Evolutionary conservation across 1,140 invertebrate species (phyloP), one percentile per base, ranked within the genome.

Genomic region (Calephelis nemesis): DNA sequence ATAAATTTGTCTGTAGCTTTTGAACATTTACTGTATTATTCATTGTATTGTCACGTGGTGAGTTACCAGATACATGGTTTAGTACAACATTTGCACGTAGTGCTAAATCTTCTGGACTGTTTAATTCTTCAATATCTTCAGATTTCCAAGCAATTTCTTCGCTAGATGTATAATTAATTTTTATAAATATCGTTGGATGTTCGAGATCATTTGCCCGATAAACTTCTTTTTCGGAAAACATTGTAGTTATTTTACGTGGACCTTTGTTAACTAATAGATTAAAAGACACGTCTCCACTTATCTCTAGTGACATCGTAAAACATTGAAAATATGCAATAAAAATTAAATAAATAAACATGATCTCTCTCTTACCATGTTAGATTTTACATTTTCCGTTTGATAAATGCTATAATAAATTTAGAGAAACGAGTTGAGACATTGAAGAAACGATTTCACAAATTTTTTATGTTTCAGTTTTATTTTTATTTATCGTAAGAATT

Each of bases 221-320:
- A 39, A 60, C n/a, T n/a, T 30, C 58, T n/a, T 6, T 5, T 40
- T 40, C n/a, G 8, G 42, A 42, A 42, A 42, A 42, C 8, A 6
- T 2, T 42, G 42, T 42, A 42, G 8, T 42, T 42, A 0, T 42
- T 40, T 60, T 40, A 40, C 39, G 1, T 60, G 11, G 7, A 60
- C 3, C 9, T 6, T 60, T 40, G 5, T 60, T 60, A 12, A 40
- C 2, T 60, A 60, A n/a, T 5, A 60, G 5, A 40, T 60, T 30
- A 40, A 60, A 60, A 11, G 54, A 40, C 7, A 60, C 54, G 3
- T 60, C 54, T 40, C 54, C 54, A n/a, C 54, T 60, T 39, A 60
- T n/a, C 6, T 60, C 54, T 12, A 60, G 30, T 5, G 11, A 7
- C 7, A 39, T 60, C 12, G 54, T 7, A 40, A 8, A 30, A n/a